Evolutionary conservation across 2,113 vertebrate species (phyloP).

Genomic region (Calidris pugnax): DNA sequence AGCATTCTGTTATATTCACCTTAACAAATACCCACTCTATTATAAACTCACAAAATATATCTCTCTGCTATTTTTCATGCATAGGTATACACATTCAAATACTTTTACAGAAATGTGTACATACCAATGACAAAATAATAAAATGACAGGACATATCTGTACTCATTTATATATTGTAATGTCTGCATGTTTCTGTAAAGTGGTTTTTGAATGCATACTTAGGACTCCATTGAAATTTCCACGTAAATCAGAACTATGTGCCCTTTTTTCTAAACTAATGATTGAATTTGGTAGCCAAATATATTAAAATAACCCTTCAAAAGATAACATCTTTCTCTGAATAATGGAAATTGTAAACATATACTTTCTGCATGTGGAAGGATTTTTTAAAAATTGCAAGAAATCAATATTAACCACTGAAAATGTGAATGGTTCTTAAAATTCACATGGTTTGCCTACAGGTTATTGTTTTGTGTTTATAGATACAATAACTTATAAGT

Average conservation of each 20-base stretch:
- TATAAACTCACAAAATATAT: neutral
- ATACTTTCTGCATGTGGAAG: neutral
- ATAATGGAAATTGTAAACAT: neutral
- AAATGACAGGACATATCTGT: constrained; percentile 26
- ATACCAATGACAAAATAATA: neutral
- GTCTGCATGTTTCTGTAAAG: constrained; percentile 25
- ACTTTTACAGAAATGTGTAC: neutral
- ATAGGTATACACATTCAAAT: neutral
- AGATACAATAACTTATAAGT: neutral
- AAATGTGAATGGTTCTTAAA: constrained; percentile 39
- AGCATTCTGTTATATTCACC: constrained; percentile 1
- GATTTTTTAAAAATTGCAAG: neutral
- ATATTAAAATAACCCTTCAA: neutral
- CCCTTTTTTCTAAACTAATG: neutral
- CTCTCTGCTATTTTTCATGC: constrained; percentile 3
- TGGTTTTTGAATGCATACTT: constrained; percentile 20
- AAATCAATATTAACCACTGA: constrained; percentile 18
- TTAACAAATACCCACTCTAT: constrained; percentile 12
- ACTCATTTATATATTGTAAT: constrained; percentile 30
- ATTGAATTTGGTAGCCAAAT: constrained; percentile 17
- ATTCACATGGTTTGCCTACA: neutral
- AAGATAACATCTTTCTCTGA: neutral
- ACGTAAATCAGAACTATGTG: neutral
- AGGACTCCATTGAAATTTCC: constrained; percentile 15
- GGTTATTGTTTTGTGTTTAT: constrained; percentile 18